phyloP scores from a whole-genome alignment of 2,797 vertebrate genomes.

The Meriones psammophilus region DNA sequence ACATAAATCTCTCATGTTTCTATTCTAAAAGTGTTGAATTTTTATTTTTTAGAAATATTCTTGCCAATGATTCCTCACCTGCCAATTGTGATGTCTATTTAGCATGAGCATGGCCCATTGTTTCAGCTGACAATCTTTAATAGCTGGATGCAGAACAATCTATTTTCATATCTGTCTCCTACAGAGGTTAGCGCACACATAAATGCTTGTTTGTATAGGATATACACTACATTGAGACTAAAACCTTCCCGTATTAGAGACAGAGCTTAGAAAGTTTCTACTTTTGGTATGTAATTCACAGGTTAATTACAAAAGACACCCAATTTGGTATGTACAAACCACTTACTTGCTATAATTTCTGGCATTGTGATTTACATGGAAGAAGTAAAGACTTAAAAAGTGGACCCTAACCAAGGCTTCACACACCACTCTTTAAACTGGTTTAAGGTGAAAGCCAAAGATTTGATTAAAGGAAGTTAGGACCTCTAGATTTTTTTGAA shows the following conservation, averaged over 20 bases:
- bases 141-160: not conserved
- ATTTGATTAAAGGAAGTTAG: conserved; percentile 52
- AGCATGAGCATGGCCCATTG: not conserved
- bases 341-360: conserved; percentile 7
- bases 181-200: not conserved
- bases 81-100: not conserved
- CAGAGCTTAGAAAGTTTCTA: not conserved
- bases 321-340: not conserved
- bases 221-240: not conserved
- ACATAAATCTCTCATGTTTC: not conserved
- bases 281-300: conserved; percentile 28
- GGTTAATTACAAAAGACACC: conserved; percentile 6
- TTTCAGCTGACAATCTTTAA: conserved; percentile 28
- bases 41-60: conserved; percentile 56
- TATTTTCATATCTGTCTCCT: conserved; percentile 32
- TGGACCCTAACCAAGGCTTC: not conserved
- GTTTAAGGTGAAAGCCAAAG: conserved; percentile 26
- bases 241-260: not conserved
- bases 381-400: conserved; percentile 13
- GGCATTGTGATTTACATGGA: conserved; percentile 12
- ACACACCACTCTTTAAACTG: conserved; percentile 25
- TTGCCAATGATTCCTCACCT: conserved; percentile 3
- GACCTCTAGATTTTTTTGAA: conserved; percentile 1
- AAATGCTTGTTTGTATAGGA: not conserved
- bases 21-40: not conserved